Evolutionary conservation across 2,113 vertebrate genomes (phyloP), one percentile per base, ranked within the genome.

Genomic region (Atlantisia rogersi): DNA sequence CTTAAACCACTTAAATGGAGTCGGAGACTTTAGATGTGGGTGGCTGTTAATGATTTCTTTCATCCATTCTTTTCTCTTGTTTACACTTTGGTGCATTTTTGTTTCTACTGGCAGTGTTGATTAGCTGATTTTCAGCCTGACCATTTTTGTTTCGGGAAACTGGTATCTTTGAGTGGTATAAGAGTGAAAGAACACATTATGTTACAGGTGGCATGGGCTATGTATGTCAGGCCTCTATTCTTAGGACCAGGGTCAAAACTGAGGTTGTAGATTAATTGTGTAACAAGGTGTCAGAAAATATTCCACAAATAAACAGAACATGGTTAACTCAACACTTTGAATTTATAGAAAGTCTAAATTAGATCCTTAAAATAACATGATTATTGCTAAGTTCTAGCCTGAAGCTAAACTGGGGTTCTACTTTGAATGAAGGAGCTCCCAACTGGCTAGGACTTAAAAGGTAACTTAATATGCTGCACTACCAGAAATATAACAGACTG

Each of bases 211-310:
- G 59, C 63, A 92, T 78, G 95, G 91, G 55, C 73, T 89, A 56
- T 70, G 85, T 97, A 91, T 84, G 77, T 93, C 92, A 97, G 81
- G 63, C 80, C 85, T 90, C 88, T 95, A 87, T 88, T 97, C 92
- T 97, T 92, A 92, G 87, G 88, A 97, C 56, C 81, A 91, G 60
- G 82, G 86, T 96, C 94, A 91, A 92, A 95, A 92, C 80, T 88
- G 95, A 94, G 96, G 89, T 84, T 94, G 88, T 94, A 97, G 95
- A 97, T 97, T 98, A 98, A 98, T 97, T 98, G 90, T 97, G 97
- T 97, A 98, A 98, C 96, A 98, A 98, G 96, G 97, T 98, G 98
- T 98, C 98, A 98, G 96, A 98, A 98, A 98, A 98, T 97, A 98
- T 98, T 98, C 97, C 96, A 97, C 88, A 98, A 98, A 98, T 98